Conservation (phyloP, 1,140 invertebrate genomes). For the Subanguina moxae region DNA sequence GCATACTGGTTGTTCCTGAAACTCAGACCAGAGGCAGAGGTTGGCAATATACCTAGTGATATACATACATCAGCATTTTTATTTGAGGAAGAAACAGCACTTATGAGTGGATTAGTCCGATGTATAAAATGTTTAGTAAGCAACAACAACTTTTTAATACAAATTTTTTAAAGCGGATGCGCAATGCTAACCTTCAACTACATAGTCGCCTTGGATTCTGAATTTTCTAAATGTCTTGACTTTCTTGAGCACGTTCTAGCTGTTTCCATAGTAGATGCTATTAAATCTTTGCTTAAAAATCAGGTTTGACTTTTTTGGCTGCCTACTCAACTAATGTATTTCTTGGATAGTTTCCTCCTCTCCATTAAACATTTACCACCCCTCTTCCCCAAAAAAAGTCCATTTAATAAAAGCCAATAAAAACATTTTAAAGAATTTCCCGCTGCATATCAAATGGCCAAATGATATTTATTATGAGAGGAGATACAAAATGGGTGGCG, state of each 20-base stretch:
- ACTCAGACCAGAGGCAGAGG: not conserved
- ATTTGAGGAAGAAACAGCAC: not conserved
- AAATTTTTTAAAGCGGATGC: slow-evolving; percentile 70
- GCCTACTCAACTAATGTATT: too few species aligned
- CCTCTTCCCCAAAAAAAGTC: too few species aligned
- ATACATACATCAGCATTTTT: not conserved
- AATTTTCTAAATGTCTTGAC: slow-evolving; percentile 71
- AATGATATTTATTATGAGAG: slow-evolving; percentile 84
- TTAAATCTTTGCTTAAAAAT: slow-evolving; percentile 32
- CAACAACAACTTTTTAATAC: not conserved
- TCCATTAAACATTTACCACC: slow-evolving; percentile 10
- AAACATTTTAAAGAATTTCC: slow-evolving; percentile 64
- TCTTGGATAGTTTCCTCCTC: not conserved
- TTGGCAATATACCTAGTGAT: slow-evolving; percentile 67
- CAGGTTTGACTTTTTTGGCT: too few species aligned
- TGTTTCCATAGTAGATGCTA: slow-evolving; percentile 68
- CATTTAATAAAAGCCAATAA: too few species aligned
- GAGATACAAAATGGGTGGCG: slow-evolving; percentile 78
- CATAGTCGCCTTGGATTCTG: slow-evolving; percentile 67
- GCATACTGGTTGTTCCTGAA: not conserved
- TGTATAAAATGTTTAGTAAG: not conserved
- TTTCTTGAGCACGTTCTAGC: slow-evolving; percentile 80
- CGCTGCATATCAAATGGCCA: slow-evolving; percentile 82
- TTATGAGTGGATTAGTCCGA: not conserved
- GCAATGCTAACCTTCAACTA: slow-evolving; percentile 84